Evolutionary conservation across 2,797 vertebrate species (phyloP).

Genomic region (Schizopygopsis malacanthus): DNA sequence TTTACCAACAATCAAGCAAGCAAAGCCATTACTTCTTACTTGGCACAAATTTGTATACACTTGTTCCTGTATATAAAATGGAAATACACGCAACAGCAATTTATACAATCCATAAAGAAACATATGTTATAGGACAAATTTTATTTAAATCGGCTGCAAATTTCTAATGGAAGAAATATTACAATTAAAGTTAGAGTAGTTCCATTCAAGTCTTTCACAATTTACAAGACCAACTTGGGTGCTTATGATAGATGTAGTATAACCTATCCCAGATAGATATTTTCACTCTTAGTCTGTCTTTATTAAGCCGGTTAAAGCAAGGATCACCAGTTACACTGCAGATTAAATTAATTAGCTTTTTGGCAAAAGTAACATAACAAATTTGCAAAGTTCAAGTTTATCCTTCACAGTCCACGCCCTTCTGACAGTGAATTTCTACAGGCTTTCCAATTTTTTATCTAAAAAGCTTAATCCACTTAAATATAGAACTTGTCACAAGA

Average conservation of each 20-base stretch:
- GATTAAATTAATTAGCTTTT: not conserved
- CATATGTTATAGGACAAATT: not conserved
- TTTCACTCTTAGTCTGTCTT: not conserved
- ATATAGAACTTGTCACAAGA: slow-evolving; percentile 38
- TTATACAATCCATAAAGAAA: not conserved
- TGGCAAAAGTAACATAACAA: not conserved
- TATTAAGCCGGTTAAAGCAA: not conserved
- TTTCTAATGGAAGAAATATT: not conserved
- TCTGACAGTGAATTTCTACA: not conserved
- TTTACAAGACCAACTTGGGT: not conserved
- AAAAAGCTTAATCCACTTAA: slow-evolving; percentile 20
- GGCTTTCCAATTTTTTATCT: not conserved
- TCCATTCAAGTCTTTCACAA: not conserved
- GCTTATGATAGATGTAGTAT: not conserved
- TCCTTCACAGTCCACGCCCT: not conserved
- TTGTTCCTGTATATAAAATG: slow-evolving; percentile 1
- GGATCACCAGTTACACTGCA: not conserved
- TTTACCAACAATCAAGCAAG: not conserved
- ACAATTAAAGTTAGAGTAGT: not conserved
- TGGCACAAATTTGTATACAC: not conserved
- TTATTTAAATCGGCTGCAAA: not conserved
- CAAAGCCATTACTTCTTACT: no score
- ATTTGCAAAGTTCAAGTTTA: no score
- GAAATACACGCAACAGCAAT: not conserved
- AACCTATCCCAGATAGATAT: not conserved